phyloP scores from a whole-genome alignment of 2,888 invertebrate genomes.

The Dicycla oo region DNA sequence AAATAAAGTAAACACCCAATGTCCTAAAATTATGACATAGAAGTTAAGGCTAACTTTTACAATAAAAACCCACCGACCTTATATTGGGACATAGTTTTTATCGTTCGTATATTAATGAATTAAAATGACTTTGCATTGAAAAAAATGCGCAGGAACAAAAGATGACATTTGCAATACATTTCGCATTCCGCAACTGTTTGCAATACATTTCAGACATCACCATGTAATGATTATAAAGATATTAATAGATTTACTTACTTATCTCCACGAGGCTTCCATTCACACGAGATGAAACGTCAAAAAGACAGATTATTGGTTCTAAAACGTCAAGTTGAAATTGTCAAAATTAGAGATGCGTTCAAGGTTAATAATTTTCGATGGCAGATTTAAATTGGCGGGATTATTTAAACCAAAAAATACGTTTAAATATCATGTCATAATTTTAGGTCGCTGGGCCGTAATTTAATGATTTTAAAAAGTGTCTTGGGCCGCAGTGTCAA shows the following conservation, averaged over 20 bases:
- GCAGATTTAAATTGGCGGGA: neutral
- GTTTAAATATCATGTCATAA: no score
- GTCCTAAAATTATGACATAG: no score
- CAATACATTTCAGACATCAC: neutral
- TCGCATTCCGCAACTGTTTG: constrained; percentile 1
- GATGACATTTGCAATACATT: constrained; percentile 2
- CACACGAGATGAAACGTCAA: constrained; percentile 9
- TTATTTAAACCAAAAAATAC: neutral
- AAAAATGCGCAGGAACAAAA: neutral
- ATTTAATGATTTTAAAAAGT: no score
- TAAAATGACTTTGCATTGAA: neutral
- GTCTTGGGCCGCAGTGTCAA: no score
- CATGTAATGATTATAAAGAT: neutral
- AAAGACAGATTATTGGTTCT: constrained; percentile 2
- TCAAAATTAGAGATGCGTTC: constrained; percentile 5
- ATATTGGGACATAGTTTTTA: constrained; percentile 9
- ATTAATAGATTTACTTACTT: neutral
- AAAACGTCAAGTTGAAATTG: constrained; percentile 9
- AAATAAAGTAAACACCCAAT: no score
- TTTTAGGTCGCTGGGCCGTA: no score
- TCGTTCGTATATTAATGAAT: neutral
- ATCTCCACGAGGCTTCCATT: neutral
- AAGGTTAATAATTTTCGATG: neutral
- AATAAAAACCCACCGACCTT: constrained; percentile 4
- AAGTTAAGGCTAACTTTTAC: neutral